These are phyloP conservation scores for Mus musculus DNA, from an alignment of 2,113 vertebrate species.

Conservation along the genomic window DNA sequence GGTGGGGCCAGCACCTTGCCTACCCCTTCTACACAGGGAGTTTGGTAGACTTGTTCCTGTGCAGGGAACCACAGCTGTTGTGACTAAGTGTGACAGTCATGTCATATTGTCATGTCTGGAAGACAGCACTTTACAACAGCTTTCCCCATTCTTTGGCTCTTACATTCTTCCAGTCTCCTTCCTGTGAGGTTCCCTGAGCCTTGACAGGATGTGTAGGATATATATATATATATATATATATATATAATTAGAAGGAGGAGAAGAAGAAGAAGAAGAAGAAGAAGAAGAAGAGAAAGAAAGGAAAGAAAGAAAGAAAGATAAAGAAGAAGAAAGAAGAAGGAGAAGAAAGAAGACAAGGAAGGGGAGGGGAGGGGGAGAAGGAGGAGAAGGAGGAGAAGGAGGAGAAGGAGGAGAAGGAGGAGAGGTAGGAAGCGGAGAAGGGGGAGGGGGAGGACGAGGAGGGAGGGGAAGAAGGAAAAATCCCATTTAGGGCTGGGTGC, in stretches of 20 bases:
- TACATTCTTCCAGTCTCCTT: background rate
- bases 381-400: accelerated
- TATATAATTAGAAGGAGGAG: background rate
- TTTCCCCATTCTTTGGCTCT: background rate
- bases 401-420: background rate
- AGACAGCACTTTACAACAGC: background rate
- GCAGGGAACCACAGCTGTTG: background rate
- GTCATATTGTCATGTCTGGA: background rate
- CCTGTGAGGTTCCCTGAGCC: too few relatives aligned
- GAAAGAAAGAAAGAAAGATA: too few relatives aligned
- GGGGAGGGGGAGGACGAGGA: background rate
- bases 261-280: background rate
- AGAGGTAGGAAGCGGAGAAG: background rate
- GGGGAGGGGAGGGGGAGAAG: too few relatives aligned
- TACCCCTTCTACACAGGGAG: background rate
- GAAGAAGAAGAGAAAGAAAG: too few relatives aligned
- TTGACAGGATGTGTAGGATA: background rate
- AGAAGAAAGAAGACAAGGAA: too few relatives aligned
- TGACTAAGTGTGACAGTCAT: background rate
- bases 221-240: too few relatives aligned
- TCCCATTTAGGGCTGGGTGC: too few relatives aligned
- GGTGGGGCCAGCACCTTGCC: background rate
- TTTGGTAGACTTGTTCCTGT: background rate
- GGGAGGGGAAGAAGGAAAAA: accelerated
- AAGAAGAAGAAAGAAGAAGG: too few relatives aligned